Percentiles rank a stretch among this genome's conserved stretches.
phyloP scores from a whole-genome alignment of 2,797 vertebrate species.

The Urosaurus nigricauda region DNA sequence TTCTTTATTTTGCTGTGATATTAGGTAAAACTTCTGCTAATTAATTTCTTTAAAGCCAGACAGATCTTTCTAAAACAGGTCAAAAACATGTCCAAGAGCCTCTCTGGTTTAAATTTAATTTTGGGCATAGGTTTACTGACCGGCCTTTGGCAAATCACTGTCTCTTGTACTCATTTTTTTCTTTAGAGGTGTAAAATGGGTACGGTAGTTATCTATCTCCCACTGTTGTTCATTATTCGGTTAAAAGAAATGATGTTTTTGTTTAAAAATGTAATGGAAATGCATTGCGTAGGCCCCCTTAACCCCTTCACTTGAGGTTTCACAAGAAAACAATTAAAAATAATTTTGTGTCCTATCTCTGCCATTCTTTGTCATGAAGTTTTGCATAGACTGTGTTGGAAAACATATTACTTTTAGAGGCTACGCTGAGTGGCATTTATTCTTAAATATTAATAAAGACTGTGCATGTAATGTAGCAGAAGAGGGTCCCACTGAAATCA shows the following conservation, averaged over 20 bases:
- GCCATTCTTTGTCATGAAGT: not conserved
- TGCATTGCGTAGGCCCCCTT: too few species aligned
- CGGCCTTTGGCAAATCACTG: not conserved
- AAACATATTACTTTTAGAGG: not conserved
- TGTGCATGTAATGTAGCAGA: fast-evolving
- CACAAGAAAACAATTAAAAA: not conserved
- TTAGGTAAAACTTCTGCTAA: not conserved
- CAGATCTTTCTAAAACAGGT: not conserved
- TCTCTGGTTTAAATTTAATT: not conserved
- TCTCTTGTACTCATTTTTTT: not conserved
- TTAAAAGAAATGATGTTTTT: too few species aligned
- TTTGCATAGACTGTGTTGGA: not conserved
- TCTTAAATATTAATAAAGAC: not conserved
- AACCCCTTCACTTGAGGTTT: not conserved
- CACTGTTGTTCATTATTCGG: not conserved
- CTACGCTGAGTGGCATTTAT: not conserved
- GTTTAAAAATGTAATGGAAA: not conserved
- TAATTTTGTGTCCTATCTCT: fast-evolving
- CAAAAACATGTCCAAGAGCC: too few species aligned
- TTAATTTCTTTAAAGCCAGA: not conserved
- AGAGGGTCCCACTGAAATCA: not conserved
- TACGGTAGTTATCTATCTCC: not conserved
- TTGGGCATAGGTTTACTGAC: not conserved
- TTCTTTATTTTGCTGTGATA: not conserved
- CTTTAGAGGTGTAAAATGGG: not conserved